These are phyloP conservation scores for Lamellibrachia columna DNA, from an alignment of 2,888 invertebrate species.

Conservation along the genomic window DNA sequence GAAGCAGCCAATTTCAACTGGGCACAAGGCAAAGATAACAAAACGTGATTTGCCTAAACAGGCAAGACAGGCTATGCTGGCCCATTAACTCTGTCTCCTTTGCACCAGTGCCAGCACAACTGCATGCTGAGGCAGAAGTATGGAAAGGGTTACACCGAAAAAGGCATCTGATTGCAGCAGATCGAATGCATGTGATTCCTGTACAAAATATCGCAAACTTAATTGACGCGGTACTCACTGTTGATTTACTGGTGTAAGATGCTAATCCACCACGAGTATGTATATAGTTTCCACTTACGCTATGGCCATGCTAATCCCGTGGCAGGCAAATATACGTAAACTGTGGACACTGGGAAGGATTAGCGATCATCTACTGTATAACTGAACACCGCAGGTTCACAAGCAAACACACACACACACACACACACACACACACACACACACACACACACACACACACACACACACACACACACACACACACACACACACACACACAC, in stretches of 20 bases:
- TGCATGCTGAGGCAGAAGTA: background rate
- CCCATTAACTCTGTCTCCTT: background rate
- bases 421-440: too few species aligned
- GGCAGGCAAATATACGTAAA: background rate
- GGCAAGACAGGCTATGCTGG: slow-evolving; percentile 3
- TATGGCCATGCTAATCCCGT: background rate
- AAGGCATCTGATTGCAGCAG: background rate
- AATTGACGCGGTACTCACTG: background rate
- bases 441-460: too few species aligned
- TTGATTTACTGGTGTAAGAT: background rate
- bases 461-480: too few species aligned
- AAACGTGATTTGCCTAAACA: slow-evolving; percentile 3
- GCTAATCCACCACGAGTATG: background rate
- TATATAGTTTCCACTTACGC: background rate
- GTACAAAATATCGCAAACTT: background rate
- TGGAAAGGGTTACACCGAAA: background rate
- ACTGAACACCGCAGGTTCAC: background rate
- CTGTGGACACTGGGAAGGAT: background rate
- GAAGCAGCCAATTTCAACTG: slow-evolving; percentile 10
- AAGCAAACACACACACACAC: background rate
- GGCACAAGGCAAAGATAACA: background rate
- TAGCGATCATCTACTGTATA: background rate
- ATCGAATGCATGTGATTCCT: background rate
- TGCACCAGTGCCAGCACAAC: background rate
- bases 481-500: background rate